A percentile compares a stretch with the other conserved stretches of the same genome.
Evolutionary conservation across 1,140 invertebrate genomes (phyloP).

Genomic region (Drosophila kohkoa): DNA sequence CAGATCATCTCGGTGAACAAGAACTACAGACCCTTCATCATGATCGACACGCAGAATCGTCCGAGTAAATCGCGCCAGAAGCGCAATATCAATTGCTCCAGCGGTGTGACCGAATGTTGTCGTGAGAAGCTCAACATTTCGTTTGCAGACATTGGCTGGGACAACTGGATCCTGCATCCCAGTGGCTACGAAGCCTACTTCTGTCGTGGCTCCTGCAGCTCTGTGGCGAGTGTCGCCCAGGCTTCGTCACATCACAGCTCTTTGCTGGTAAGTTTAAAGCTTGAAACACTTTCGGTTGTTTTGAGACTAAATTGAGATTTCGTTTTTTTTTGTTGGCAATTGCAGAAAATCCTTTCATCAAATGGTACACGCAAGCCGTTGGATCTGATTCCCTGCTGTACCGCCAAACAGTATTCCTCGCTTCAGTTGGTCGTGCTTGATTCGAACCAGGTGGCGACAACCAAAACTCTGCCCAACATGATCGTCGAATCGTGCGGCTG

Average conservation of each 20-base stretch:
- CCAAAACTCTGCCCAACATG: conserved; percentile 93
- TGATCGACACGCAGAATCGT: conserved; percentile 89
- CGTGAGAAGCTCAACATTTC: conserved; percentile 92
- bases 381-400: conserved; percentile 91
- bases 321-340: conserved; percentile 67
- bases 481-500: conserved; percentile 93
- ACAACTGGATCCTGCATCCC: conserved; percentile 94
- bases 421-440: conserved; percentile 91
- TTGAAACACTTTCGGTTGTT: background rate
- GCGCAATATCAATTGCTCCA: conserved; percentile 89
- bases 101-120: conserved; percentile 91
- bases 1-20: conserved; percentile 86
- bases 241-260: conserved; percentile 89
- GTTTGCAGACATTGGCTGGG: conserved; percentile 94
- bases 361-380: conserved; percentile 84
- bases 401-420: conserved; percentile 91
- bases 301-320: conserved; percentile 10
- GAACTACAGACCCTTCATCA: conserved; percentile 90
- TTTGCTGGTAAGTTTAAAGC: conserved; percentile 87
- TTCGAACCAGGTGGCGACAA: conserved; percentile 90
- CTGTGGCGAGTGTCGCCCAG: conserved; percentile 88
- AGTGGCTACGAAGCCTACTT: conserved; percentile 93
- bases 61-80: conserved; percentile 86
- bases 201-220: conserved; percentile 91
- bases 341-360: conserved; percentile 88